Evolutionary conservation across 1,140 invertebrate species (phyloP), one percentile per base, ranked within the genome.

Genomic region (Stegodyphus dumicola): DNA sequence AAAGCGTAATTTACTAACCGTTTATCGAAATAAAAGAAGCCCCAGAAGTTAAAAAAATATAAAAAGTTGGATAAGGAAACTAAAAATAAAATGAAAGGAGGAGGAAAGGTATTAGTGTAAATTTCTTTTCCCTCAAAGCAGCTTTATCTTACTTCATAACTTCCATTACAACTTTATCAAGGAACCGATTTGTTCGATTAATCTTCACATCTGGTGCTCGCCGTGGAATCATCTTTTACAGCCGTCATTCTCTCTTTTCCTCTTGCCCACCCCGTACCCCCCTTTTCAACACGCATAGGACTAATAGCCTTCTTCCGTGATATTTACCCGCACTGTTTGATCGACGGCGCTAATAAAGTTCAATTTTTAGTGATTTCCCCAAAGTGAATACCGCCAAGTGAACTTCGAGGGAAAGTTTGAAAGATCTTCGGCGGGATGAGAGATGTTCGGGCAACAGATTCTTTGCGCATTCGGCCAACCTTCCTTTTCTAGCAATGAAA

Each of bases 151-250:
- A 83, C 80, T 83, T 83, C 80, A 83, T 83, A 83, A 83, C 80
- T 83, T 83, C 80, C 71, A 83, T 75, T 83, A 83, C 80, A 83
- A 83, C 80, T 83, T 83, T 83, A 83, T 83, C 70, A 83, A 83
- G 80, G 18, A 53, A 56, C 56, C 80, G 56, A 83, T 83, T 83
- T 51, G 49, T 83, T 83, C 80, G 70, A 83, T 83, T 83, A 83
- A 83, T 83, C 80, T 83, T 67, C 60, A 67, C 80, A 83, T 83
- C 80, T 83, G 80, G 80, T 60, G 71, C 64, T 74, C 60, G 33
- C 71, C n/a, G 33, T 33, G 71, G 80, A 83, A 83, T 74, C 80
- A 83, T 75, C 80, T 83, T 83, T 83, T 83, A 83, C 70, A 33
- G 70, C 33, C 71, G 33, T 10, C 53, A 17, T 60, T 33, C 33